Base-by-base conservation (phyloP, 2,113 vertebrate genomes). In the Maccullochella peelii region DNA sequence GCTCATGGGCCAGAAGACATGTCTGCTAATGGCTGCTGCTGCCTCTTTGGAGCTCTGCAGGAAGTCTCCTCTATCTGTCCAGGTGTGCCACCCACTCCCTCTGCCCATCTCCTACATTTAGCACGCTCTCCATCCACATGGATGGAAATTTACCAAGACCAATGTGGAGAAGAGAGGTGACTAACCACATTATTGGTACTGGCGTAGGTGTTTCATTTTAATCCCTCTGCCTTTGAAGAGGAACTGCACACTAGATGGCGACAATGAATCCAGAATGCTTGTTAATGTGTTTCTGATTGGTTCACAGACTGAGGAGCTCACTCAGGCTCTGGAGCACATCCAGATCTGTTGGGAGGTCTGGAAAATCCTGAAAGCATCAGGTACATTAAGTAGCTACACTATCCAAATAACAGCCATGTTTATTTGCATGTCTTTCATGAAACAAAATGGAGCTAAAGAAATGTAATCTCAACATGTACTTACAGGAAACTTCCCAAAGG, bases 1-100 rank as follows among this genome's bases (percentile, higher is more conserved):
- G 88, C 89, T 99, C 40, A 91, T 97, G 92, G 94, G 95, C 73
- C 97, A 97, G 96, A 98, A 96, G 95, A 97, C 96, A 0, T 98
- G 97, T 85, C 94, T 99, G 86, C 90, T 99, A 38, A 96, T 99
- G 96, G 96, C 96, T 83, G 94, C 94, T 80, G 96, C 97, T 52
- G 86, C 96, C 72, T 95, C 96, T 93, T 90, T 99, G 86, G 95
- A 97, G 65, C 88, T 96, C 89, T 96, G 93, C 67, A 96, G 96
- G 89, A 96, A 86, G 63, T 81, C 94, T 90, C 67, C 47, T 73
- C 77, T 90, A 77, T 80, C 84, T 52, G 92, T 58, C 66, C 94
- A 96, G 88, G 96, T 98, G 96, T 83, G 88, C 68, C 80, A 71
- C 83, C 63, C 90, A 89, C 75, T 82, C 55, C n/a, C 70, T 68